A percentile compares a stretch with the other conserved stretches of the same genome.
phyloP scores from a whole-genome alignment of 2,888 invertebrate species.

The Podotricha telesiphe region DNA sequence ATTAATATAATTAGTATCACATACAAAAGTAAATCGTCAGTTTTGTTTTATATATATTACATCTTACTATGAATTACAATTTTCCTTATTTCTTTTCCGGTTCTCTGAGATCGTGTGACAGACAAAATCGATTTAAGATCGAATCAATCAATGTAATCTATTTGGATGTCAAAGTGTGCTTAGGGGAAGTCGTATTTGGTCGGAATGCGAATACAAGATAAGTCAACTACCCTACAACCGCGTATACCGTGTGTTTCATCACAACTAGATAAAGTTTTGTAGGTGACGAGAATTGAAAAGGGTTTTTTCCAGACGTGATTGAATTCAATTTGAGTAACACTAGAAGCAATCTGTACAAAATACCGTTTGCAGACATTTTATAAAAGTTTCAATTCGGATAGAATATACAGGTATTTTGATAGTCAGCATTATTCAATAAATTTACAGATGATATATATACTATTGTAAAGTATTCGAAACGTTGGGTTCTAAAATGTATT shows the following conservation, averaged over 20 bases:
- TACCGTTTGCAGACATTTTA: background rate
- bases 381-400: background rate
- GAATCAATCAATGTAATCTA: constrained; percentile 33
- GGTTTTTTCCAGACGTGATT: background rate
- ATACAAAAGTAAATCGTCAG: background rate
- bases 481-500: no score
- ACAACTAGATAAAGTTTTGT: background rate
- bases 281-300: background rate
- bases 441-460: no score
- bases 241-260: background rate
- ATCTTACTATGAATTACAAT: background rate
- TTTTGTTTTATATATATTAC: background rate
- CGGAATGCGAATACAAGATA: background rate
- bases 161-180: constrained; percentile 17
- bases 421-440: background rate
- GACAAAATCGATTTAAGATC: constrained; percentile 23
- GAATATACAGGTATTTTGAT: background rate
- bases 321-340: background rate
- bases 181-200: background rate
- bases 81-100: background rate
- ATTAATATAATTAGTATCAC: no score
- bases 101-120: constrained; percentile 18
- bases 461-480: no score
- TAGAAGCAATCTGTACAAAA: background rate
- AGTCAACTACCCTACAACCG: background rate